A percentile compares a stretch with the other conserved stretches of the same genome.
Conservation (phyloP, 2,113 vertebrate species). For the Sorex fumeus region DNA sequence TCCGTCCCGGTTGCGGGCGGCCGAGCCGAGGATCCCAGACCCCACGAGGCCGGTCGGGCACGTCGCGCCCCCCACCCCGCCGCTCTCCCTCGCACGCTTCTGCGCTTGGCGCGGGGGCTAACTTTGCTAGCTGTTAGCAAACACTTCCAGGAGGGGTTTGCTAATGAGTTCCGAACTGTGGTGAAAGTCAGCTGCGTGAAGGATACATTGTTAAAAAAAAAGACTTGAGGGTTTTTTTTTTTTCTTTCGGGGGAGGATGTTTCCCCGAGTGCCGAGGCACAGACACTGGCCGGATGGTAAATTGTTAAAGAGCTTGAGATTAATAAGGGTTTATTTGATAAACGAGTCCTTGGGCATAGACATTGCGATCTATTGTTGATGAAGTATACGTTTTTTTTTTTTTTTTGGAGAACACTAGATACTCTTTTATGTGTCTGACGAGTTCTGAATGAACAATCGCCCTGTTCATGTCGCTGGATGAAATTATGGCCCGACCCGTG, state of each 20-base stretch:
- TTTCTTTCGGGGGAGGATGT: neutral
- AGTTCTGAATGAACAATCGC: slow-evolving; percentile 85
- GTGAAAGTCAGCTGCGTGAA: neutral
- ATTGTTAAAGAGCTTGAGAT: slow-evolving; percentile 28
- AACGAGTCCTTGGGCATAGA: slow-evolving; percentile 79
- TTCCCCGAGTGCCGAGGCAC: slow-evolving; percentile 53
- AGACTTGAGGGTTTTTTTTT: slow-evolving; percentile 8
- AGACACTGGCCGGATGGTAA: slow-evolving; percentile 64
- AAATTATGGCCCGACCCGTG: slow-evolving; percentile 77
- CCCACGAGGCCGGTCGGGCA: neutral
- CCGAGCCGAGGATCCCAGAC: fast-evolving
- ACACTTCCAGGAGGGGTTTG: neutral
- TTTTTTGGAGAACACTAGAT: slow-evolving; percentile 75
- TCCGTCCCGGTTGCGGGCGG: neutral
- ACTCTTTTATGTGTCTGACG: slow-evolving; percentile 76
- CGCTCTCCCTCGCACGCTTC: too few species aligned
- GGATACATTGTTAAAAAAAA: neutral
- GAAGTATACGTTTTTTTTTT: slow-evolving; percentile 73
- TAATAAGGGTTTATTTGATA: slow-evolving; percentile 79
- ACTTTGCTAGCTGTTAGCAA: too few species aligned
- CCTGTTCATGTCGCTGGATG: slow-evolving; percentile 79
- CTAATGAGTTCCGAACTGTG: neutral
- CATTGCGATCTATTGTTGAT: slow-evolving; percentile 86
- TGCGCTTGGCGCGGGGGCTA: too few species aligned
- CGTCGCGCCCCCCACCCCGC: fast-evolving